A percentile compares a stretch with the other conserved stretches of the same genome.
Evolutionary conservation across 2,888 invertebrate genomes (phyloP).

Genomic region (Callyntrura sp.): DNA sequence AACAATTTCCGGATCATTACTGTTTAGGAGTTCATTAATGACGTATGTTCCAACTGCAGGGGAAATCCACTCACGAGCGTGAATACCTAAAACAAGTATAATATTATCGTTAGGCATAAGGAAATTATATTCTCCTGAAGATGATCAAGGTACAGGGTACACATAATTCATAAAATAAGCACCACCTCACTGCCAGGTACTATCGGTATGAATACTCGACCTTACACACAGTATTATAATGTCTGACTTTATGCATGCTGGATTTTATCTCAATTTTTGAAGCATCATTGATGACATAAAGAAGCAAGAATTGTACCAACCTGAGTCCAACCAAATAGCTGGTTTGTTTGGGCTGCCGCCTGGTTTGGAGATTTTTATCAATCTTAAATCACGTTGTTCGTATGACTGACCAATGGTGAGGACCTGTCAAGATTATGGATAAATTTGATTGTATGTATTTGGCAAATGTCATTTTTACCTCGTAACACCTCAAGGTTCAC

Average conservation of each 20-base stretch:
- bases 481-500: no score
- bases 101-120: neutral
- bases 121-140: neutral
- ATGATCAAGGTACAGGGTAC: neutral
- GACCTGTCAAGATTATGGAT: slow-evolving; percentile 50
- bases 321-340: slow-evolving; percentile 86
- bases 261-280: neutral
- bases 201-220: neutral
- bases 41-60: slow-evolving; percentile 90
- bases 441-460: neutral
- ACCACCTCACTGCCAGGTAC: neutral
- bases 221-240: neutral
- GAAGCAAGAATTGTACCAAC: slow-evolving; percentile 73
- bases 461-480: no score
- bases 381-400: slow-evolving; percentile 86
- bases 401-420: slow-evolving; percentile 87
- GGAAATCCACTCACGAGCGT: slow-evolving; percentile 90
- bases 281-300: no score
- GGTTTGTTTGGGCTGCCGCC: slow-evolving; percentile 81
- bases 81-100: slow-evolving; percentile 66
- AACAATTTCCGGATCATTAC: slow-evolving; percentile 87
- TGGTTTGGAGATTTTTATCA: slow-evolving; percentile 83
- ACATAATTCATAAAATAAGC: neutral
- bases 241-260: neutral
- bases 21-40: slow-evolving; percentile 90